These are phyloP conservation scores for Scaptomyza parva DNA, from an alignment of 2,888 invertebrate genomes.

Conservation along the genomic window DNA sequence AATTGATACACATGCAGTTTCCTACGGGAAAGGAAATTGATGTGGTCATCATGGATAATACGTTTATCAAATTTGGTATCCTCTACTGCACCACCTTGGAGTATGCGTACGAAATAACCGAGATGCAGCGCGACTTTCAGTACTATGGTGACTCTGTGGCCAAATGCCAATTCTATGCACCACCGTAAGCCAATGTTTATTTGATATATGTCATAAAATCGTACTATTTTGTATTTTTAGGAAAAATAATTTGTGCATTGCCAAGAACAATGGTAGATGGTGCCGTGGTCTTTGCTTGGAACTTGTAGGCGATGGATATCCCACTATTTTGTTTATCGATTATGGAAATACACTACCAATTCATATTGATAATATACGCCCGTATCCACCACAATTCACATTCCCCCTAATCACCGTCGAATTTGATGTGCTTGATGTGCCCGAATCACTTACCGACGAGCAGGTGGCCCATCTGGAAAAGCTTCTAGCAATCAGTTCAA, in stretches of 20 bases:
- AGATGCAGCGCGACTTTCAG: slow-evolving; percentile 77
- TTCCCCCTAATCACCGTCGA: slow-evolving; percentile 78
- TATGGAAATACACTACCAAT: slow-evolving; percentile 80
- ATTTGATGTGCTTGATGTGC: slow-evolving; percentile 73
- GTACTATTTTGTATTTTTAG: slow-evolving; percentile 46
- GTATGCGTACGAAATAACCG: slow-evolving; percentile 73
- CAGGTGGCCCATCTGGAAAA: slow-evolving; percentile 35
- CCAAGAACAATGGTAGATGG: slow-evolving; percentile 80
- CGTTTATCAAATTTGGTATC: slow-evolving; percentile 71
- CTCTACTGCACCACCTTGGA: slow-evolving; percentile 77
- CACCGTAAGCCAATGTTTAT: slow-evolving; percentile 66
- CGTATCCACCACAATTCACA: slow-evolving; percentile 81
- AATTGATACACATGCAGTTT: slow-evolving; percentile 61
- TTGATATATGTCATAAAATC: no score
- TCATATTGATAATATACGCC: slow-evolving; percentile 76
- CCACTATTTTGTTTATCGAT: slow-evolving; percentile 82
- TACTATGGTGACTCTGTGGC: slow-evolving; percentile 68
- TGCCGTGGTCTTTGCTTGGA: slow-evolving; percentile 82
- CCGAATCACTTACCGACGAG: slow-evolving; percentile 12
- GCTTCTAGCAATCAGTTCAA: slow-evolving; percentile 30
- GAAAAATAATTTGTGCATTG: slow-evolving; percentile 79
- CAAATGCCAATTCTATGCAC: slow-evolving; percentile 62
- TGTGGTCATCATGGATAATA: slow-evolving; percentile 82
- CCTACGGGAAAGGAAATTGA: slow-evolving; percentile 73
- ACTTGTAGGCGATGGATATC: slow-evolving; percentile 82